phyloP scores from a whole-genome alignment of 2,113 vertebrate genomes.

The Panthera leo region DNA sequence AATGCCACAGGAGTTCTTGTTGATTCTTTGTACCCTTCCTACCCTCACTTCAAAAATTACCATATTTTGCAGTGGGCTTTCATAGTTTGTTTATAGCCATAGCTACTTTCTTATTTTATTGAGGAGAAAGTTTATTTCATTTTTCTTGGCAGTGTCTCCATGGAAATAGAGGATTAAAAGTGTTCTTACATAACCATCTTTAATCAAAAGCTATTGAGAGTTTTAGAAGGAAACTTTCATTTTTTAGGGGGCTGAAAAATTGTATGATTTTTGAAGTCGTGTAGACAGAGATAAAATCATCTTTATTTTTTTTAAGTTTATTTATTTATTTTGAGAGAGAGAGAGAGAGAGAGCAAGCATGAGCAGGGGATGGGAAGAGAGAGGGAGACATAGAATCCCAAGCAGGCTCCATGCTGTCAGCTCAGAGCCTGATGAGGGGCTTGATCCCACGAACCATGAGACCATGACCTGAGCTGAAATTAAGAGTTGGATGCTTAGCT shows the following conservation, averaged over 20 bases:
- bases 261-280: background rate
- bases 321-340: too few relatives aligned
- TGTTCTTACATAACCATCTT: background rate
- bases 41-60: background rate
- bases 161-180: background rate
- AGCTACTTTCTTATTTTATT: background rate
- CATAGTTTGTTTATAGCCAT: background rate
- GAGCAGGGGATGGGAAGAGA: too few relatives aligned
- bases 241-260: background rate
- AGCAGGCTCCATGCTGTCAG: too few relatives aligned
- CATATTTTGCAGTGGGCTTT: background rate
- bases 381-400: too few relatives aligned
- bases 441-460: too few relatives aligned
- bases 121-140: background rate
- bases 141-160: background rate
- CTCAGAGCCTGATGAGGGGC: too few relatives aligned
- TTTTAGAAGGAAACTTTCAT: background rate
- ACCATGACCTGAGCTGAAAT: too few relatives aligned
- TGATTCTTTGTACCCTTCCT: background rate
- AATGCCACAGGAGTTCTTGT: background rate
- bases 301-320: too few relatives aligned
- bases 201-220: background rate
- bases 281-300: background rate
- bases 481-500: too few relatives aligned
- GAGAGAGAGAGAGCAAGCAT: too few relatives aligned